Percentiles rank a stretch among this genome's conserved stretches.
These are phyloP conservation scores for Melozone crissalis DNA, from an alignment of 2,113 vertebrate genomes.

Conservation along the genomic window DNA sequence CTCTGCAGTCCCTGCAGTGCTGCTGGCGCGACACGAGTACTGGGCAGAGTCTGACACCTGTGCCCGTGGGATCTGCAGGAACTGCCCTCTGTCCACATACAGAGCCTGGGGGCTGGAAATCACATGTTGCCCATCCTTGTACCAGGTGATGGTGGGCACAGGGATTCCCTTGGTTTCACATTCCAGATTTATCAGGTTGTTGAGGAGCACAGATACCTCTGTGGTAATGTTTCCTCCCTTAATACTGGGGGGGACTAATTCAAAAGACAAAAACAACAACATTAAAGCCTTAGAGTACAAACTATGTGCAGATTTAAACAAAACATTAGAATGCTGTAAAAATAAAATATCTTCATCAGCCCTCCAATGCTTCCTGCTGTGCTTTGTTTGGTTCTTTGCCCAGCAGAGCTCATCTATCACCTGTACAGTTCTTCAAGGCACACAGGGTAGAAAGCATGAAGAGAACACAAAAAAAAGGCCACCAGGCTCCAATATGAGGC, in stretches of 20 bases:
- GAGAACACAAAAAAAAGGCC: background rate
- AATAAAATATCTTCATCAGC: background rate
- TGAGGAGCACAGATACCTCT: slow-evolving; percentile 80
- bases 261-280: background rate
- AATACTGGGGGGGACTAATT: slow-evolving; percentile 89
- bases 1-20: slow-evolving; percentile 82
- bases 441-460: background rate
- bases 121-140: slow-evolving; percentile 79
- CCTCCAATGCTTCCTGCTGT: background rate
- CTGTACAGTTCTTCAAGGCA: background rate
- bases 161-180: slow-evolving; percentile 90
- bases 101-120: slow-evolving; percentile 79
- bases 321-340: background rate
- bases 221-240: slow-evolving; percentile 88
- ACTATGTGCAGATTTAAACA: background rate
- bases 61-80: slow-evolving; percentile 85
- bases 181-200: slow-evolving; percentile 82
- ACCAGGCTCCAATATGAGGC: background rate
- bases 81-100: slow-evolving; percentile 86
- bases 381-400: background rate
- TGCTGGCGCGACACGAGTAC: slow-evolving; percentile 85
- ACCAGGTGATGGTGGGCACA: slow-evolving; percentile 88
- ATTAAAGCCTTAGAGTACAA: background rate
- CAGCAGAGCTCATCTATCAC: background rate
- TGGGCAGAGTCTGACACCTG: slow-evolving; percentile 83